Conservation (phyloP, 2,797 vertebrate genomes). For the Pyrocephalus nanus region DNA sequence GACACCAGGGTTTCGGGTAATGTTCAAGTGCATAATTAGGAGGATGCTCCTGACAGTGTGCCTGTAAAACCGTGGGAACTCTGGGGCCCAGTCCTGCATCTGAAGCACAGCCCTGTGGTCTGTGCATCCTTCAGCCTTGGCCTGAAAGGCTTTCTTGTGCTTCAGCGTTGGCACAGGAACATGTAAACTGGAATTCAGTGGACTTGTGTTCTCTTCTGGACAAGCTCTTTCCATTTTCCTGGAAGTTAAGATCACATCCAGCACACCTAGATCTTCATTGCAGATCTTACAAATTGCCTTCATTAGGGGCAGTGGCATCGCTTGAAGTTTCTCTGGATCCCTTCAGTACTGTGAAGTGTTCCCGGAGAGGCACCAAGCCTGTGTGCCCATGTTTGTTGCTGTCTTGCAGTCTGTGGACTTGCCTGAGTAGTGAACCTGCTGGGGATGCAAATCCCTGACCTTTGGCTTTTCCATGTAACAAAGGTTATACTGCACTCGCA, state of each 20-base stretch:
- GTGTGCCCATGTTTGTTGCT: fast-evolving
- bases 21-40: not conserved
- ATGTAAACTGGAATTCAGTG: not conserved
- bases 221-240: not conserved
- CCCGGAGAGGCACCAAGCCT: not conserved
- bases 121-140: not conserved
- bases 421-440: not conserved
- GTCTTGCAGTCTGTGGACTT: not conserved
- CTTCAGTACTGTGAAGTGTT: fast-evolving
- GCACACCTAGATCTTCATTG: not conserved
- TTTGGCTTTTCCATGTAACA: fast-evolving
- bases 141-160: not conserved
- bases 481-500: fast-evolving
- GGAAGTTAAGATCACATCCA: not conserved
- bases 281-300: not conserved
- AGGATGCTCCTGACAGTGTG: not conserved
- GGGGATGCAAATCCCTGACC: not conserved
- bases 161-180: not conserved
- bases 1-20: not conserved
- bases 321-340: not conserved
- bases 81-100: not conserved
- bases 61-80: not conserved
- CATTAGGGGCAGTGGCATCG: not conserved
- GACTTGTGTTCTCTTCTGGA: not conserved
- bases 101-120: not conserved